Base-by-base conservation (phyloP, 2,797 vertebrate genomes). In the Hephaestus fuliginosus region DNA sequence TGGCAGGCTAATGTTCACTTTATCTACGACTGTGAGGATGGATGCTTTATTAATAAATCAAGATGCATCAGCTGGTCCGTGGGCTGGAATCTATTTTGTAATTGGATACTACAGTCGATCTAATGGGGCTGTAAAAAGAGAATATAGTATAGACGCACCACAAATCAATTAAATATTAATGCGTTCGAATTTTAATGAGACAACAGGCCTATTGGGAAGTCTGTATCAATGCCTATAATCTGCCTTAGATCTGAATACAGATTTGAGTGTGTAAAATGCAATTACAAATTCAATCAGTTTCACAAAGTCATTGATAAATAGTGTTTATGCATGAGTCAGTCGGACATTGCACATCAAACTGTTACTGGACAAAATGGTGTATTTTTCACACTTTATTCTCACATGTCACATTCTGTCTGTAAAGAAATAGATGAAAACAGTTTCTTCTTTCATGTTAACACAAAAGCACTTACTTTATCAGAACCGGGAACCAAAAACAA, bases 51-150 rank as follows among this genome's bases (percentile, higher is more conserved):
- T 65, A 58, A 70, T 76, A 57, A 41, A 53, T 62, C 0, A 72
- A 36, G 25, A 76, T 25, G 43, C 39, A 61, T 66, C 43, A 64
- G 69, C 13, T 76, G 56, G 25, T 17, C 17, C 22, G 10, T 68
- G 28, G 52, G 36, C 33, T 74, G 36, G 30, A 69, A 81, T 84
- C 4, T 49, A 20, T 58, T 58, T 49, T 77, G 48, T 69, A 65
- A 80, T 70, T 66, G 48, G 18, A 80, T 41, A n/a, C 13, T 44
- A 48, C 0, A 39, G 18, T 43, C n/a, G 43, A 74, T 71, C 17
- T 69, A 33, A 63, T 68, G 18, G 22, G 11, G 64, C 0, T 41
- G 10, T 60, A 15, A 74, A 66, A 46, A 51, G 15, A 68, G 64
- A 57, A 78, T 74, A 9, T 9, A 36, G 10, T 43, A 18, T 15